A percentile compares a stretch with the other conserved stretches of the same genome.
These are phyloP conservation scores for Hypsibius dujardini DNA, from an alignment of 1,140 invertebrate genomes.

Conservation along the genomic window DNA sequence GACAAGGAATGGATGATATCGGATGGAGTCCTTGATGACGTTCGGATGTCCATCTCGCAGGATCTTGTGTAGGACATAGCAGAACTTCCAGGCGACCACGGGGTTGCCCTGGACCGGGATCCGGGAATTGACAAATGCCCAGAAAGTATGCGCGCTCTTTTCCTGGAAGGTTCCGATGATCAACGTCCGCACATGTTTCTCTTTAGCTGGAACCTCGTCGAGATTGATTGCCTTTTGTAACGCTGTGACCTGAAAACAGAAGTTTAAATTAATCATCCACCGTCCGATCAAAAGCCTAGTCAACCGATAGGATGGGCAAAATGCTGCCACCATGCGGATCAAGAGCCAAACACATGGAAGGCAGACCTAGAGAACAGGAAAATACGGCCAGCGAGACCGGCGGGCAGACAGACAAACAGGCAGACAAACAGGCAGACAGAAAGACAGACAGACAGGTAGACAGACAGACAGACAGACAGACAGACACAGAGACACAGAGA, in stretches of 20 bases:
- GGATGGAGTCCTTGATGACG: slow-evolving; percentile 57
- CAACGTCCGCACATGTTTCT: slow-evolving; percentile 82
- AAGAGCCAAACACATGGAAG: too few relatives aligned
- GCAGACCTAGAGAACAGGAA: too few relatives aligned
- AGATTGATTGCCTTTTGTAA: slow-evolving; percentile 76
- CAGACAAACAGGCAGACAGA: too few relatives aligned
- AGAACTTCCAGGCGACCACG: slow-evolving; percentile 95
- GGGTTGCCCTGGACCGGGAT: slow-evolving; percentile 73
- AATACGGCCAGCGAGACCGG: too few relatives aligned
- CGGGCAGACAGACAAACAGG: too few relatives aligned
- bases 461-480: too few relatives aligned
- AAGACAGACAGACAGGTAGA: too few relatives aligned
- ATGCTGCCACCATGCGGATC: too few relatives aligned
- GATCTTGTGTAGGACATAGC: slow-evolving; percentile 87
- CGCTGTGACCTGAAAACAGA: slow-evolving; percentile 48
- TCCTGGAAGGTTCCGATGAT: slow-evolving; percentile 89
- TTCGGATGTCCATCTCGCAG: slow-evolving; percentile 77
- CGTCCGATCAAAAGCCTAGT: too few relatives aligned
- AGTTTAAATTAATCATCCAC: slow-evolving; percentile 18
- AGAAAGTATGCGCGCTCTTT: slow-evolving; percentile 70
- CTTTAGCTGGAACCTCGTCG: slow-evolving; percentile 73
- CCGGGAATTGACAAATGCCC: slow-evolving; percentile 53
- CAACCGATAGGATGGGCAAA: too few relatives aligned
- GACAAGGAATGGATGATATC: slow-evolving; percentile 51
- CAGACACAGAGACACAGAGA: too few relatives aligned